Percentiles rank a stretch among this genome's conserved stretches.
phyloP scores from a whole-genome alignment of 2,797 vertebrate species.

The Eremophila alpestris region DNA sequence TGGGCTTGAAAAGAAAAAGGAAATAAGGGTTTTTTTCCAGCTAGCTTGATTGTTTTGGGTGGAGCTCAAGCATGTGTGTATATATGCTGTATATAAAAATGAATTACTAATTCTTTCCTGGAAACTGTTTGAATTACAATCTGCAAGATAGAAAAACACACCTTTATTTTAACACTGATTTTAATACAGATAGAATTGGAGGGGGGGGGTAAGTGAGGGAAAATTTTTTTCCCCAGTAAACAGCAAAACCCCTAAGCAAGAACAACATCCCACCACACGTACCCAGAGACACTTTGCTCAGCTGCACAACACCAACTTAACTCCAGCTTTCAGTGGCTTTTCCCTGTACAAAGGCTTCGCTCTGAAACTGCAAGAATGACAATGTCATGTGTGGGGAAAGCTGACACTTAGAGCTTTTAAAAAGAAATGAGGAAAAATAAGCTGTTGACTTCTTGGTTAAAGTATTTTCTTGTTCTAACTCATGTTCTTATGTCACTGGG shows the following conservation, averaged over 20 bases:
- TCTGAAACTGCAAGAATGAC: constrained; percentile 67
- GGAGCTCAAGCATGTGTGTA: constrained; percentile 33
- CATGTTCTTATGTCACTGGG: constrained; percentile 88
- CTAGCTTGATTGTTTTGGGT: constrained; percentile 63
- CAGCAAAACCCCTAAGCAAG: constrained; percentile 49
- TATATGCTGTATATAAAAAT: constrained; percentile 68
- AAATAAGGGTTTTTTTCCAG: constrained; percentile 65
- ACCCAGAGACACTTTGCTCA: neutral
- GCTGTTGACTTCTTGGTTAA: constrained; percentile 82
- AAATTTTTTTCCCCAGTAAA: constrained; percentile 29
- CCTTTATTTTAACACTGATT: constrained; percentile 70
- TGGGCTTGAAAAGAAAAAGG: constrained; percentile 62
- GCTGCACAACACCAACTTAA: constrained; percentile 40
- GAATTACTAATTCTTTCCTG: constrained; percentile 77
- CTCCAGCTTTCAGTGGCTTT: constrained; percentile 45
- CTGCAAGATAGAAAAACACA: constrained; percentile 76
- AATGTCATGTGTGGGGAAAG: constrained; percentile 74
- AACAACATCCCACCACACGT: neutral
- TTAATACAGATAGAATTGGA: constrained; percentile 37
- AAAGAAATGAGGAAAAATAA: constrained; percentile 75
- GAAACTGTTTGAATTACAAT: constrained; percentile 81
- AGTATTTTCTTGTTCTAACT: constrained; percentile 91
- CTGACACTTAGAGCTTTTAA: constrained; percentile 76
- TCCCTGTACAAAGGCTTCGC: constrained; percentile 44
- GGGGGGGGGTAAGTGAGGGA: neutral